phyloP scores from a whole-genome alignment of 2,113 vertebrate genomes.

The Oenanthe oenanthe region DNA sequence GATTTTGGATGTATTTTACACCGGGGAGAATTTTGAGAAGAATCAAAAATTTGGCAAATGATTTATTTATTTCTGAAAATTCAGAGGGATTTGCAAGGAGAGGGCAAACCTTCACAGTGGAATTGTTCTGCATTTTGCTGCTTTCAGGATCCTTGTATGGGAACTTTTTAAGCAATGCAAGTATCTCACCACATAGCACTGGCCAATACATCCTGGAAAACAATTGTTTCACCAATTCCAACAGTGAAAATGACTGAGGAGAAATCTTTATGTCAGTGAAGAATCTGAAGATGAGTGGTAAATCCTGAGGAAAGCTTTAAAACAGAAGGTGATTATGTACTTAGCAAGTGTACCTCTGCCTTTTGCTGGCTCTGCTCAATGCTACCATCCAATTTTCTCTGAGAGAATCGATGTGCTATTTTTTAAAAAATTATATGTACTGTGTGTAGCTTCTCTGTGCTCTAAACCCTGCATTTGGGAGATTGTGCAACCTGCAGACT shows the following conservation, averaged over 20 bases:
- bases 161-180: neutral
- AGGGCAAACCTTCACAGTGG: neutral
- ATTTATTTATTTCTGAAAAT: neutral
- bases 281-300: conserved; percentile 27
- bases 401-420: neutral
- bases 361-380: neutral
- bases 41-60: neutral
- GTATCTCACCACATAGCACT: neutral
- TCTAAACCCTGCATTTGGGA: conserved; percentile 36
- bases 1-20: neutral
- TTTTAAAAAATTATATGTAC: neutral
- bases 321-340: neutral
- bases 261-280: neutral
- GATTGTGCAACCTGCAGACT: neutral
- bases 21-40: neutral
- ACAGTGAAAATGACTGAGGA: neutral
- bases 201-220: neutral
- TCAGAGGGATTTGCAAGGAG: neutral
- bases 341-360: neutral
- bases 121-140: neutral
- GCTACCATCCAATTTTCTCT: conserved; percentile 2
- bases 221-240: neutral
- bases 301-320: conserved; percentile 7
- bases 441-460: neutral
- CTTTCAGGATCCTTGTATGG: neutral